Conservation (phyloP, 2,888 invertebrate species). For the Calliopum simillimum region DNA sequence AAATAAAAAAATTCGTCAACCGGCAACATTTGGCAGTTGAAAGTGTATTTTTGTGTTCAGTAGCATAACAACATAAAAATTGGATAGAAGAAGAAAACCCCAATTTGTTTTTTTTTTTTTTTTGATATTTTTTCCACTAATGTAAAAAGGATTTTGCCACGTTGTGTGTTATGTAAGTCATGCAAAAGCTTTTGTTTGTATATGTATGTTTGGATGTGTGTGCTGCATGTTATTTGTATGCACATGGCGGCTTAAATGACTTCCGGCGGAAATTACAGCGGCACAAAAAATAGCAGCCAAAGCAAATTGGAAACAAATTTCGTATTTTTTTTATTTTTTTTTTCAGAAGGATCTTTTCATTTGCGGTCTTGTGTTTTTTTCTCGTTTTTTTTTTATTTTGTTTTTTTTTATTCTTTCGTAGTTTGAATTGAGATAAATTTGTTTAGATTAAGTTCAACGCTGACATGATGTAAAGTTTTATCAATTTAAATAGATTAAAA, state of each 20-base stretch:
- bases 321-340: not conserved
- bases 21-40: constrained; percentile 3
- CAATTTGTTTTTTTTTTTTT: not conserved
- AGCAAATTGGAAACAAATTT: constrained; percentile 17
- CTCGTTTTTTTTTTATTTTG: too few relatives aligned
- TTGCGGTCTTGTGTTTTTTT: too few relatives aligned
- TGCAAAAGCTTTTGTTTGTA: not conserved
- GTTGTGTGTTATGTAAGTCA: not conserved
- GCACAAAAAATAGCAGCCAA: constrained; percentile 15
- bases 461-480: too few relatives aligned
- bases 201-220: too few relatives aligned
- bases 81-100: too few relatives aligned
- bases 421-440: not conserved
- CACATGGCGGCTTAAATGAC: constrained; percentile 17
- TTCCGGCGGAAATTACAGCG: constrained; percentile 24
- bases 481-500: too few relatives aligned
- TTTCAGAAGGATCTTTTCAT: too few relatives aligned
- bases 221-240: too few relatives aligned
- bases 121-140: not conserved
- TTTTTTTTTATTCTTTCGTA: too few relatives aligned
- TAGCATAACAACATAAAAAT: not conserved
- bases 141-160: constrained; percentile 3
- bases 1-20: constrained; percentile 4
- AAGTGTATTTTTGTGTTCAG: not conserved
- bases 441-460: too few relatives aligned